Percentiles rank a stretch among this genome's conserved stretches.
Conservation (phyloP, 2,113 vertebrate genomes). For the Aegotheles bennettii region DNA sequence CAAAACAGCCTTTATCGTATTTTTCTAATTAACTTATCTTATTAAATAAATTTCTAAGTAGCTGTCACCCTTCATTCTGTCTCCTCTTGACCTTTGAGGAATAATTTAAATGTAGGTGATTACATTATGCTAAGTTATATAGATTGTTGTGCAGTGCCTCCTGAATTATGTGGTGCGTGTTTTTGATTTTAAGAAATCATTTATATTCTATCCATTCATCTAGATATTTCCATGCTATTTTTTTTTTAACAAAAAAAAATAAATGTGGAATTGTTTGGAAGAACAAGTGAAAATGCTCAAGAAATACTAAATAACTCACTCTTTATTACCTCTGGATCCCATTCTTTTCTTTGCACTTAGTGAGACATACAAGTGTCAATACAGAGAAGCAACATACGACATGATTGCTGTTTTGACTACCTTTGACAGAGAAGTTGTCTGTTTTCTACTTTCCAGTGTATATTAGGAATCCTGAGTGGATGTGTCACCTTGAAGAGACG, state of each 20-base stretch:
- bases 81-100: not conserved
- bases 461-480: not conserved
- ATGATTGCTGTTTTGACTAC: not conserved
- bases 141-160: not conserved
- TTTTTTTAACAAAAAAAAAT: not conserved
- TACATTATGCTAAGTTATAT: slow-evolving; percentile 1
- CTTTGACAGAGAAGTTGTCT: not conserved
- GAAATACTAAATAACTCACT: not conserved
- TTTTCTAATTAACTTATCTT: not conserved
- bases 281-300: not conserved
- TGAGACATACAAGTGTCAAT: not conserved
- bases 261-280: not conserved
- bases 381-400: not conserved
- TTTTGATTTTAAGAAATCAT: not conserved
- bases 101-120: not conserved
- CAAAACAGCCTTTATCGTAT: not conserved
- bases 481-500: not conserved
- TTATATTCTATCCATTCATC: not conserved
- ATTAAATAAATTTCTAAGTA: not conserved
- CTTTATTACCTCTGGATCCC: not conserved
- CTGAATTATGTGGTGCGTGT: not conserved
- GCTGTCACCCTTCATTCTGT: not conserved
- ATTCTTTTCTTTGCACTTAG: not conserved
- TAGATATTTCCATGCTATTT: not conserved
- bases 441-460: not conserved